phyloP scores from a whole-genome alignment of 2,797 vertebrate genomes.

The Rhyacichthys aspro region DNA sequence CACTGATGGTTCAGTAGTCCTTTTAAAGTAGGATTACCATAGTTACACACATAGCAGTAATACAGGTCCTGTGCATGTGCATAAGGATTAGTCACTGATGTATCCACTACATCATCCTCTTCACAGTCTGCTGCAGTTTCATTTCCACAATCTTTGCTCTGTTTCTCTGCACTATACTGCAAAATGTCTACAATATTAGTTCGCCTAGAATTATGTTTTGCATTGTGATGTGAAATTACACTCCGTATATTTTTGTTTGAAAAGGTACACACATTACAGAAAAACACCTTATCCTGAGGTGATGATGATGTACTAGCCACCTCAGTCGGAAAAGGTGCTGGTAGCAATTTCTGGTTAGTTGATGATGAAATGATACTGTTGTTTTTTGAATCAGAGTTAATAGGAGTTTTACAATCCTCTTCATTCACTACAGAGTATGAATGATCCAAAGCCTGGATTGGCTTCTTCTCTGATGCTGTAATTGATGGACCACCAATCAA shows the following conservation, averaged over 20 bases:
- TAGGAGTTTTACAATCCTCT: conserved; percentile 1
- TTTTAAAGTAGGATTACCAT: conserved; percentile 39
- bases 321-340: background rate
- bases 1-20: conserved; percentile 61
- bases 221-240: conserved; percentile 53
- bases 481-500: conserved; percentile 68
- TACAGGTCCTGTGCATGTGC: conserved; percentile 45
- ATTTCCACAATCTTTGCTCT: conserved; percentile 11
- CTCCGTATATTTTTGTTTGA: conserved; percentile 42
- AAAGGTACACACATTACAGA: conserved; percentile 58
- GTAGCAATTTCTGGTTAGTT: background rate
- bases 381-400: background rate
- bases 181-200: conserved; percentile 12
- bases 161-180: conserved; percentile 16
- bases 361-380: background rate
- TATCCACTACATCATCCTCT: background rate
- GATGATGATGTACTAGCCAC: background rate
- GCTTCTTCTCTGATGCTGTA: conserved; percentile 64
- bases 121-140: background rate
- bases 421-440: background rate
- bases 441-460: conserved; percentile 47
- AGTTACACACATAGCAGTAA: conserved; percentile 72
- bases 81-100: background rate
- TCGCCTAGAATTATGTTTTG: conserved; percentile 38
- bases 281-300: conserved; percentile 28